These are phyloP conservation scores for Luperina testacea DNA, from an alignment of 2,888 invertebrate genomes.

Conservation along the genomic window DNA sequence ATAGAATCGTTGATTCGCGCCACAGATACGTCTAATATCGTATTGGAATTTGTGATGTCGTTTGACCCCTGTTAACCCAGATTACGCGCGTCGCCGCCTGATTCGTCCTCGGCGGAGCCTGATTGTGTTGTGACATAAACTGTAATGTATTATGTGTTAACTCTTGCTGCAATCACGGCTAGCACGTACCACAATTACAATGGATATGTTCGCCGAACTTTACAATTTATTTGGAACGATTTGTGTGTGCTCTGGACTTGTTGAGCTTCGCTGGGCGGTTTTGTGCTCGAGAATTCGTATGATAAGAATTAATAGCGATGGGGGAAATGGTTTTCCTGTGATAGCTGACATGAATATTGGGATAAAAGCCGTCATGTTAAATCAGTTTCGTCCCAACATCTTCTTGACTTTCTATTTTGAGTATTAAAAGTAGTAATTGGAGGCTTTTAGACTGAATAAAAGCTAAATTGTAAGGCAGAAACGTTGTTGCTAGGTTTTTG, in stretches of 20 bases:
- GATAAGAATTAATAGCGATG: not conserved
- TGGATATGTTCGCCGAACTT: slow-evolving; percentile 86
- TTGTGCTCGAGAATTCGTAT: slow-evolving; percentile 12
- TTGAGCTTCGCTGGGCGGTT: slow-evolving; percentile 57
- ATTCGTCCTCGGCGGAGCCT: slow-evolving; percentile 89
- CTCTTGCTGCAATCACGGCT: slow-evolving; percentile 90
- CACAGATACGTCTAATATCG: slow-evolving; percentile 91
- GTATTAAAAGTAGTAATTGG: too few species aligned
- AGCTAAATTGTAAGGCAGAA: not conserved
- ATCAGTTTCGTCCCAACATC: not conserved
- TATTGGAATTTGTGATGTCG: slow-evolving; percentile 93
- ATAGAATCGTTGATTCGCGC: slow-evolving; percentile 88
- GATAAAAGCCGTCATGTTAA: not conserved
- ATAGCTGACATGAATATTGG: not conserved
- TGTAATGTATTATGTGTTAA: slow-evolving; percentile 91
- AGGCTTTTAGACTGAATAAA: not conserved
- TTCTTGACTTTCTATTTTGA: not conserved
- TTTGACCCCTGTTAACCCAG: slow-evolving; percentile 94
- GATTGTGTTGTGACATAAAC: slow-evolving; percentile 91
- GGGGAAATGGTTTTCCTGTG: not conserved
- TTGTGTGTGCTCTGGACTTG: slow-evolving; percentile 54
- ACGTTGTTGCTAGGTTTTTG: too few species aligned
- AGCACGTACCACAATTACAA: slow-evolving; percentile 86
- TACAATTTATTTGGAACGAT: slow-evolving; percentile 80
- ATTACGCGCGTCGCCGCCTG: slow-evolving; percentile 91